Evolutionary conservation across 2,888 invertebrate species (phyloP).

Genomic region (Agrochola lychnidis): DNA sequence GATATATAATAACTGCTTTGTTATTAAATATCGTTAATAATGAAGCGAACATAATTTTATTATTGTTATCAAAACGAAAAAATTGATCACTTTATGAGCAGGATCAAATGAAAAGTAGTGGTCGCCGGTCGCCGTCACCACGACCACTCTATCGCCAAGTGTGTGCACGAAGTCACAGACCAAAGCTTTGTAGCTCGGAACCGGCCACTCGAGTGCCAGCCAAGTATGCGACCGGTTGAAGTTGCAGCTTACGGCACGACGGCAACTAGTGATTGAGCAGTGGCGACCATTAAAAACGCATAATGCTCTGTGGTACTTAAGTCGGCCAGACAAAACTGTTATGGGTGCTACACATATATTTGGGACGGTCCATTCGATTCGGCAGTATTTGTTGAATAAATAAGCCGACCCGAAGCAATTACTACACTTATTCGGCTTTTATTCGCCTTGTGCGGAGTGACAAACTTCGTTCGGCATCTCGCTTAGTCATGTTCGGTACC

Average conservation of each 20-base stretch:
- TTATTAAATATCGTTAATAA: neutral
- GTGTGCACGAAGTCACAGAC: neutral
- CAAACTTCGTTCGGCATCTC: neutral
- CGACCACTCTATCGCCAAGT: neutral
- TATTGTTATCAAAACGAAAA: neutral
- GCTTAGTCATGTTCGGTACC: neutral
- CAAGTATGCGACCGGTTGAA: neutral
- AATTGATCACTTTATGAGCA: no score
- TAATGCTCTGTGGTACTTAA: neutral
- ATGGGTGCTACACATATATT: neutral
- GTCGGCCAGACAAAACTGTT: neutral
- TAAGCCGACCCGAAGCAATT: no score
- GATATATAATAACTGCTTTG: no score
- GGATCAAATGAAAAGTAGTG: neutral
- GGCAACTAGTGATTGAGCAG: neutral
- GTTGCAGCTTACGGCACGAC: neutral
- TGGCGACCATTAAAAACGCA: neutral
- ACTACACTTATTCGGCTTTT: neutral
- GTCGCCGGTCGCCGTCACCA: neutral
- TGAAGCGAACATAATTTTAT: neutral
- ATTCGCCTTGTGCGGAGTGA: neutral
- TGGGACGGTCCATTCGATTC: no score
- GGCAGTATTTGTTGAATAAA: no score
- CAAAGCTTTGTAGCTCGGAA: neutral
- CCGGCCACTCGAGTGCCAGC: neutral